These are phyloP conservation scores for Hypercompe scribonia DNA, from an alignment of 2,888 invertebrate species.

Conservation along the genomic window DNA sequence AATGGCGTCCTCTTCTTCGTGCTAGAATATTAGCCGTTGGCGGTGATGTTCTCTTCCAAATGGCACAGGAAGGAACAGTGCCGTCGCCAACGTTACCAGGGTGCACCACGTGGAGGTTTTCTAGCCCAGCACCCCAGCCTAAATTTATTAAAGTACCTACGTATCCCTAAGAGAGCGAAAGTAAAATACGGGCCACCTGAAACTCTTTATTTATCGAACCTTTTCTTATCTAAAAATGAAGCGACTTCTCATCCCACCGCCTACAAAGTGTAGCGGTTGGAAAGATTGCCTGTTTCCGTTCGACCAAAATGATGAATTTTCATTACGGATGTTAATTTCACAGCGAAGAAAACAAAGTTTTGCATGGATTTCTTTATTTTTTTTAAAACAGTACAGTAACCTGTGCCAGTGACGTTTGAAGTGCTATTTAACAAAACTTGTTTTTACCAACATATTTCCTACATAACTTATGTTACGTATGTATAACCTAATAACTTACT, in stretches of 20 bases:
- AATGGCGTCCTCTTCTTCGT: too few species aligned
- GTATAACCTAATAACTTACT: too few species aligned
- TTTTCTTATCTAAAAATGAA: slow-evolving; percentile 14
- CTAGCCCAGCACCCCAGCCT: too few species aligned
- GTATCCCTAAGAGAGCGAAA: neutral
- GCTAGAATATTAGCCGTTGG: too few species aligned
- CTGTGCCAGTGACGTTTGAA: neutral
- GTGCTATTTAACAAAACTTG: neutral
- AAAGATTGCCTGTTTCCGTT: slow-evolving; percentile 13
- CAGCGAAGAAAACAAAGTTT: neutral
- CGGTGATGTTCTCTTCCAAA: too few species aligned
- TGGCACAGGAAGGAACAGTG: too few species aligned
- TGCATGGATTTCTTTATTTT: neutral
- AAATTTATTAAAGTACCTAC: too few species aligned
- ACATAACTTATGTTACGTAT: too few species aligned
- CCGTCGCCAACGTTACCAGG: too few species aligned
- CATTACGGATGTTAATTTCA: slow-evolving; percentile 24
- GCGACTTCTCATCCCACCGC: neutral
- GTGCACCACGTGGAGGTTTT: too few species aligned
- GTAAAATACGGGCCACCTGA: neutral
- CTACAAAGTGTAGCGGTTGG: slow-evolving; percentile 2
- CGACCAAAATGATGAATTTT: slow-evolving; percentile 23
- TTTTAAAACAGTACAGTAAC: neutral
- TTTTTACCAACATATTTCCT: too few species aligned
- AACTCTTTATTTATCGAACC: slow-evolving; percentile 15